Base-by-base conservation (phyloP, 30 jellyfish, hydroid and myxozoan genomes). In the Aurelia aurita region DNA sequence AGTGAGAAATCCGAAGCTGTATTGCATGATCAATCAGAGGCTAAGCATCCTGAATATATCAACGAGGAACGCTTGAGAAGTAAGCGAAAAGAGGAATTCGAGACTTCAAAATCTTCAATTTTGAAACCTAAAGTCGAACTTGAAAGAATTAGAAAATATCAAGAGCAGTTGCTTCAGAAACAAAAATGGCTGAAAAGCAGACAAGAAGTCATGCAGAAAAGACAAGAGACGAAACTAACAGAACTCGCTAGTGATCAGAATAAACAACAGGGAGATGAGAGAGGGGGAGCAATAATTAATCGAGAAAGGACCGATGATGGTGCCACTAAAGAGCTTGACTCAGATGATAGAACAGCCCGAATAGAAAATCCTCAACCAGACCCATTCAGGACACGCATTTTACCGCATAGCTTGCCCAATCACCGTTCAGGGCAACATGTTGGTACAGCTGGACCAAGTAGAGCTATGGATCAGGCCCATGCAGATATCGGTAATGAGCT, bases 111-210 rank as follows among this genome's bases (percentile, higher is more conserved):
- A 9, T 39, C 51, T 23, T 65, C 69, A 5, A 12, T 39, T 64
- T 47, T 46, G 10, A 53, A 79, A 19, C 80, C 82, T 12, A 32
- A 34, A 27, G 69, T 69, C 27, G 79, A 81, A 31, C 28, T 65
- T 23, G 85, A 69, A 13, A 67, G 93, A 21, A 70, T 84, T 9
- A 59, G 87, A 45, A 70, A 68, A 12, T 84, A 70, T 46, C 93
- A 84, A 62, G 74, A 74, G 27, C 87, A 84, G 87, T 71, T 84
- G 67, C 77, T 84, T 32, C 73, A 84, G 61, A 72, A 84, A 32
- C 93, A 84, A 55, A 70, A 59, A 55, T 84, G 93, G 93, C 29
- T 71, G 66, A 73, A 71, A 44, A 58, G 70, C 58, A 72, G 93
- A 64, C 93, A 84, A 23, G 87, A 84, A 15, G 68, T 84, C 51